Evolutionary conservation across 2,113 vertebrate genomes (phyloP).

Genomic region (Sander lucioperca): DNA sequence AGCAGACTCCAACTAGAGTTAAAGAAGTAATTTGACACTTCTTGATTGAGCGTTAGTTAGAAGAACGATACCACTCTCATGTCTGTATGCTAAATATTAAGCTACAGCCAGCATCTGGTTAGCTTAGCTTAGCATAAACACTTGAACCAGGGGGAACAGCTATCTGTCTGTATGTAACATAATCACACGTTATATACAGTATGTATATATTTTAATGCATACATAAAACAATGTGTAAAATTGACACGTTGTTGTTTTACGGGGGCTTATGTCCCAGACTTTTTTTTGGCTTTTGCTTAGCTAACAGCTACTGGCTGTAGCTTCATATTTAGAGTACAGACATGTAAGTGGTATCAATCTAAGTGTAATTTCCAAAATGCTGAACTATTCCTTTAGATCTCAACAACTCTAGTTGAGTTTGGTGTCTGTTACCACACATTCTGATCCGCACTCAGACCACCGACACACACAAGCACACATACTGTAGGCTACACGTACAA

Average conservation of each 20-base stretch:
- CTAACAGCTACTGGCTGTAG: neutral
- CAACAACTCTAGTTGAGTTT: neutral
- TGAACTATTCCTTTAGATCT: neutral
- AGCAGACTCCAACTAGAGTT: neutral
- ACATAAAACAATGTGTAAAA: neutral
- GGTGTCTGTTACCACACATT: conserved; percentile 9
- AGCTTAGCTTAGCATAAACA: conserved; percentile 11
- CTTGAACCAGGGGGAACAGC: neutral
- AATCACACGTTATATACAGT: too few species aligned
- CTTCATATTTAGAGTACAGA: neutral
- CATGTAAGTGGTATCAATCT: neutral
- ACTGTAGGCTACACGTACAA: neutral
- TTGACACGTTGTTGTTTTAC: neutral
- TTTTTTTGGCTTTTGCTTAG: neutral
- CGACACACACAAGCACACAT: neutral
- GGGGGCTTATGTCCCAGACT: too few species aligned
- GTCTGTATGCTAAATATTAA: too few species aligned
- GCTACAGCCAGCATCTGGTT: neutral
- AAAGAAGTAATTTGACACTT: neutral
- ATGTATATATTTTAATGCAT: too few species aligned
- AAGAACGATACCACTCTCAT: too few species aligned
- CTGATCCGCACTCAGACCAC: neutral
- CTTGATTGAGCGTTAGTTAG: too few species aligned
- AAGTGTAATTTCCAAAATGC: neutral
- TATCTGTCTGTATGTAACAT: too few species aligned